A percentile compares a stretch with the other conserved stretches of the same genome.
phyloP scores from a whole-genome alignment of 2,113 vertebrate species.

The Fulmarus glacialis region DNA sequence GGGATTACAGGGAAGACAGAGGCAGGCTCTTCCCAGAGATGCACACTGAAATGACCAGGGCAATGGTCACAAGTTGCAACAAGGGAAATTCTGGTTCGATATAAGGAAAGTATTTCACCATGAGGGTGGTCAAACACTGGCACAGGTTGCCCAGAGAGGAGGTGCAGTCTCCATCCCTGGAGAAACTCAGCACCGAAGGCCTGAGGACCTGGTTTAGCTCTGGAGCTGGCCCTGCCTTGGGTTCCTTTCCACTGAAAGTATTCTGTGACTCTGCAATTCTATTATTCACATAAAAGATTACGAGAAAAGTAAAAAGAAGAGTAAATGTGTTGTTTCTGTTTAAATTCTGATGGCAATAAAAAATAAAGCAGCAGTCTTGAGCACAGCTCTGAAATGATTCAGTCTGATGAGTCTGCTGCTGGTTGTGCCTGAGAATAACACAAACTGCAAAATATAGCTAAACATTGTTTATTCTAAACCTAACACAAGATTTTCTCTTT shows the following conservation, averaged over 20 bases:
- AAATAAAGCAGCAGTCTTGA: background rate
- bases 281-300: background rate
- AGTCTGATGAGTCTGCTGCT: background rate
- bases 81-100: background rate
- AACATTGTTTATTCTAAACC: background rate
- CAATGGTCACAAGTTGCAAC: background rate
- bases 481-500: background rate
- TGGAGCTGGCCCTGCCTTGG: background rate
- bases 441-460: background rate
- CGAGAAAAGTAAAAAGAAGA: background rate
- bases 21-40: background rate
- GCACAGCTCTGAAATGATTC: background rate
- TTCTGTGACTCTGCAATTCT: background rate
- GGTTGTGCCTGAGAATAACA: background rate
- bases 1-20: background rate
- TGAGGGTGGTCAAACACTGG: background rate
- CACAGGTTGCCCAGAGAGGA: background rate
- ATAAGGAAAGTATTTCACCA: background rate
- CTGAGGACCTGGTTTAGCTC: background rate
- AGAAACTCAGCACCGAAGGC: background rate
- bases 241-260: background rate
- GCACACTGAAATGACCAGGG: background rate
- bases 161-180: background rate
- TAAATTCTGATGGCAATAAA: background rate
- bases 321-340: background rate